A percentile compares a stretch with the other conserved stretches of the same genome.
These are phyloP conservation scores for Rhagologus leucostigma DNA, from an alignment of 2,113 vertebrate genomes.

Conservation along the genomic window DNA sequence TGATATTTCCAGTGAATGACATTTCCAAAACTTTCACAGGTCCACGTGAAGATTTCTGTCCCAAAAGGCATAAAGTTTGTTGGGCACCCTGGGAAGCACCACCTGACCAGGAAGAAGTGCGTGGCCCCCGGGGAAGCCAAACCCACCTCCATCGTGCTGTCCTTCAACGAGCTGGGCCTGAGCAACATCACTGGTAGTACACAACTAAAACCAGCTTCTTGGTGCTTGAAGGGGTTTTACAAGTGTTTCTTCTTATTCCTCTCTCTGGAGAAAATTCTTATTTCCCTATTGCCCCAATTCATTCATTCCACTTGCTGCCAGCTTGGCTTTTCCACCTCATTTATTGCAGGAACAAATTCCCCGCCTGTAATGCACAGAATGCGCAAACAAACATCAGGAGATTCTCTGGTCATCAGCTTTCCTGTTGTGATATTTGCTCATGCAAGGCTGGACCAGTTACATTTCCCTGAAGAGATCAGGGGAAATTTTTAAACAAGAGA, in stretches of 20 bases:
- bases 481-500: background rate
- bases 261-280: background rate
- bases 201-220: background rate
- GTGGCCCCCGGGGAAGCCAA: slow-evolving; percentile 82
- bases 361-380: background rate
- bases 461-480: background rate
- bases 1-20: background rate
- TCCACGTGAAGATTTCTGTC: slow-evolving; percentile 86
- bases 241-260: background rate
- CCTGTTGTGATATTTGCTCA: background rate
- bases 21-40: slow-evolving; percentile 62
- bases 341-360: background rate
- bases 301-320: background rate
- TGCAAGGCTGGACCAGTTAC: background rate
- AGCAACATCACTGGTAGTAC: slow-evolving; percentile 85
- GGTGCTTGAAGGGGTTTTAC: background rate
- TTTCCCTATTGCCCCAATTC: background rate
- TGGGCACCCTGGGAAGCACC: slow-evolving; percentile 86
- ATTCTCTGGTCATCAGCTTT: background rate
- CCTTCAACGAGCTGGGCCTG: slow-evolving; percentile 83
- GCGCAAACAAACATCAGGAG: background rate
- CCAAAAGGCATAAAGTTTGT: slow-evolving; percentile 89
- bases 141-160: slow-evolving; percentile 84
- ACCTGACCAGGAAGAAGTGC: slow-evolving; percentile 88
- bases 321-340: background rate